Percentiles rank a stretch among this genome's conserved stretches.
Evolutionary conservation across 2,888 invertebrate species (phyloP).

Genomic region (Dicyrtomina minuta): DNA sequence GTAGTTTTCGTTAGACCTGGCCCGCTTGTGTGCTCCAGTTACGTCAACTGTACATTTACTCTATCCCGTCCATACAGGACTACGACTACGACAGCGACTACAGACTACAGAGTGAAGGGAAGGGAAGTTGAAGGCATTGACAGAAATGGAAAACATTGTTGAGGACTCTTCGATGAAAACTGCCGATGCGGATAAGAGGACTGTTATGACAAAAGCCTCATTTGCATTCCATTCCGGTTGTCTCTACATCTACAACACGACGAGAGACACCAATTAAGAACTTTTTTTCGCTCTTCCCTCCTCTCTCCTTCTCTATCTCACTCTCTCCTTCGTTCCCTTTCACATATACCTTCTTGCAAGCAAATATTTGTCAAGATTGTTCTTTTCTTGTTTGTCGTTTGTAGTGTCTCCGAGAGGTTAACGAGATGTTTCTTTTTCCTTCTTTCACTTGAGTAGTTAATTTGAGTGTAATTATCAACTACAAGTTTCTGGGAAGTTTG

Average conservation of each 20-base stretch:
- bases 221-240: constrained; percentile 14
- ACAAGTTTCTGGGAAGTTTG: no score
- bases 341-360: not conserved
- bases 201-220: constrained; percentile 21
- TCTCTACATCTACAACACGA: not conserved
- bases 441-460: no score
- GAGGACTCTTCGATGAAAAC: constrained; percentile 1
- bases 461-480: no score
- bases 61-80: no score
- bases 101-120: not conserved
- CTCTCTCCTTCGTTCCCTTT: not conserved
- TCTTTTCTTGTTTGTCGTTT: no score
- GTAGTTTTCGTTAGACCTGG: no score
- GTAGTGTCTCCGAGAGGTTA: no score
- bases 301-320: not conserved
- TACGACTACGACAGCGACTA: not conserved
- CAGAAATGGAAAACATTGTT: constrained; percentile 16
- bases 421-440: no score
- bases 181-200: constrained; percentile 14
- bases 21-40: no score
- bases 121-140: not conserved
- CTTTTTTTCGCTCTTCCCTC: not conserved
- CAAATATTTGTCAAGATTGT: no score
- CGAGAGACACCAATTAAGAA: not conserved
- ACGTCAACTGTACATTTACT: no score